Evolutionary conservation across 1,140 invertebrate genomes (phyloP).

Genomic region (Drosophila funebris): DNA sequence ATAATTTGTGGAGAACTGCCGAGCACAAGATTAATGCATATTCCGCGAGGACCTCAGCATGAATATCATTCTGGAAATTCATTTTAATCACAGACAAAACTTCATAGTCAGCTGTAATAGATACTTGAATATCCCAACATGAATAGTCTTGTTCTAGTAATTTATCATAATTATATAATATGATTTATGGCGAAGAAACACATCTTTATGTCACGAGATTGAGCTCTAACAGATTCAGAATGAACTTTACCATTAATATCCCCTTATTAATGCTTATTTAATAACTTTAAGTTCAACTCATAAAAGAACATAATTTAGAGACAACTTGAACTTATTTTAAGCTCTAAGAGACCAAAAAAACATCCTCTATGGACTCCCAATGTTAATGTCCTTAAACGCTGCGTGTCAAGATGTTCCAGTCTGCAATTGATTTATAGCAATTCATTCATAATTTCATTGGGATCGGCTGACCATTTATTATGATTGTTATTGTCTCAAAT

Average conservation of each 20-base stretch:
- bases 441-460: background rate
- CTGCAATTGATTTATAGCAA: background rate
- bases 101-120: no score
- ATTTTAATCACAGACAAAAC: no score
- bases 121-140: no score
- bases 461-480: background rate
- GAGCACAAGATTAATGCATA: background rate
- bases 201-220: no score
- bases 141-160: no score
- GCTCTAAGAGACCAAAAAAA: background rate
- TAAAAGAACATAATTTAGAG: background rate
- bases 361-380: background rate
- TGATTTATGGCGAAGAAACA: no score
- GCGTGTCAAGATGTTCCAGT: background rate
- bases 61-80: no score
- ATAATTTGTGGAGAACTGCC: no score
- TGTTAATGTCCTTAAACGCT: background rate
- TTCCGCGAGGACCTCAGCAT: background rate
- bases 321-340: background rate
- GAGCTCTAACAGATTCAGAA: no score
- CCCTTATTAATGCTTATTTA: no score
- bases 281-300: background rate
- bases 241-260: no score
- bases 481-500: background rate
- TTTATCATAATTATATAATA: no score